These are phyloP conservation scores for Misgurnus anguillicaudatus DNA, from an alignment of 2,113 vertebrate genomes.

Conservation along the genomic window DNA sequence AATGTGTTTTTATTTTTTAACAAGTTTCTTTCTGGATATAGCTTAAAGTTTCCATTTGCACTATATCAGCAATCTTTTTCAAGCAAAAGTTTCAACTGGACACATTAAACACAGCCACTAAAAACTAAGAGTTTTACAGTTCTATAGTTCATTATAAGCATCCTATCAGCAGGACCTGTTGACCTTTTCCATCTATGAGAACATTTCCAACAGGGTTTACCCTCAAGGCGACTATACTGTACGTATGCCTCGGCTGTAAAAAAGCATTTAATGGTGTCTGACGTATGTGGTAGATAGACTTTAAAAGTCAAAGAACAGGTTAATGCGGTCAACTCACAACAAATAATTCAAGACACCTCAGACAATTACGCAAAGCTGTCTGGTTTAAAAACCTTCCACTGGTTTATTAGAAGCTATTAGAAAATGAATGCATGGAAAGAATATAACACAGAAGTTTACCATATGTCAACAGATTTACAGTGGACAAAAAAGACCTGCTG, in stretches of 20 bases:
- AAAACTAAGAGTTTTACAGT: not conserved
- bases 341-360: conserved; percentile 24
- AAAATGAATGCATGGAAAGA: not conserved
- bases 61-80: not conserved
- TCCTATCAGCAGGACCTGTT: conserved; percentile 16
- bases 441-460: not conserved
- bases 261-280: conserved; percentile 2
- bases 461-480: not conserved
- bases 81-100: not conserved
- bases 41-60: not conserved
- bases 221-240: not conserved
- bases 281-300: conserved; percentile 12
- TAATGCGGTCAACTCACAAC: conserved; percentile 1
- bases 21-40: not conserved
- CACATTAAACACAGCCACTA: not conserved
- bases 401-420: not conserved
- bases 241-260: not conserved
- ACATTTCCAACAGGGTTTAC: conserved; percentile 1
- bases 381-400: not conserved
- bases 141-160: conserved; percentile 5
- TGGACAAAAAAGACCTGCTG: too few relatives aligned
- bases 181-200: conserved; percentile 8
- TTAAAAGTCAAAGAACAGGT: conserved; percentile 13
- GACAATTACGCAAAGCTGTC: conserved; percentile 11
- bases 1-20: too few relatives aligned